A percentile compares a stretch with the other conserved stretches of the same genome.
phyloP scores from a whole-genome alignment of 2,797 vertebrate genomes.

The Threskiornis aethiopicus region DNA sequence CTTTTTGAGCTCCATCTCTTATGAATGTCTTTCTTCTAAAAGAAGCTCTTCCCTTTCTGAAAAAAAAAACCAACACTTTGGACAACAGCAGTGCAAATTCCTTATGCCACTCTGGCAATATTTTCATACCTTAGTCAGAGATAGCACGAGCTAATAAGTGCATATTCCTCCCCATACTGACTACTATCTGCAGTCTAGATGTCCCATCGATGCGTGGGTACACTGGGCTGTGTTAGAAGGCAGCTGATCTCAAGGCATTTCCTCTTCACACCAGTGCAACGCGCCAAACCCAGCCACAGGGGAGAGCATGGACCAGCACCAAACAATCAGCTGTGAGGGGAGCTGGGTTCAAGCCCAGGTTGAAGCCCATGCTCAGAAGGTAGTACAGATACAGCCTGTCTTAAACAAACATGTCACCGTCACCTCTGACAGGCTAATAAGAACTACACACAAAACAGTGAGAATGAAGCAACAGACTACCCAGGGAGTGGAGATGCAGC shows the following conservation, averaged over 20 bases:
- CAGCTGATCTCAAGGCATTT: background rate
- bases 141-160: background rate
- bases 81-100: background rate
- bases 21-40: background rate
- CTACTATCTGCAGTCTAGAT: background rate
- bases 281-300: background rate
- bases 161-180: background rate
- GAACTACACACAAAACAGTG: background rate
- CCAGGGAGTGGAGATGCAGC: background rate
- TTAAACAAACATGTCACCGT: background rate
- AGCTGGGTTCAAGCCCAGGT: background rate
- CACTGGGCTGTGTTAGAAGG: background rate
- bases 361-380: background rate
- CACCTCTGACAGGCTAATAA: background rate
- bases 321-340: background rate
- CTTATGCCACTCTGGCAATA: background rate
- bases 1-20: background rate
- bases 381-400: background rate
- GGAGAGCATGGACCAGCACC: background rate
- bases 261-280: background rate
- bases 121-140: background rate
- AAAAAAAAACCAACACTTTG: background rate
- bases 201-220: background rate
- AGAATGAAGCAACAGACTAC: background rate
- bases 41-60: background rate